These are phyloP conservation scores for Agrochola lota DNA, from an alignment of 2,888 invertebrate genomes.

Conservation along the genomic window DNA sequence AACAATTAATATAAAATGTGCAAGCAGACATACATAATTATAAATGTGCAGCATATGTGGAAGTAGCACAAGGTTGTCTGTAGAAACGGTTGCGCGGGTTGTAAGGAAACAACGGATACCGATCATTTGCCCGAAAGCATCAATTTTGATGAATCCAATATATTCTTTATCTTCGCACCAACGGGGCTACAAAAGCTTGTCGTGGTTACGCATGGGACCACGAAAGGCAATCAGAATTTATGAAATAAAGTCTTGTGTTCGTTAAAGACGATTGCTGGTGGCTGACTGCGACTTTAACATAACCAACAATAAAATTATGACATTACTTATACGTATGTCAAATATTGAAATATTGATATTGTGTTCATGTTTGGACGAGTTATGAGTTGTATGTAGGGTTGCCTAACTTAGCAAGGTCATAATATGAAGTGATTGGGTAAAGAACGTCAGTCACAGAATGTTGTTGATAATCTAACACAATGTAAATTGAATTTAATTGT, in stretches of 20 bases:
- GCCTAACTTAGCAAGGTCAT: constrained; percentile 82
- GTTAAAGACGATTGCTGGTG: background rate
- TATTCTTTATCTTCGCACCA: background rate
- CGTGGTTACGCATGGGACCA: background rate
- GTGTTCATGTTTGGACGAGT: constrained; percentile 62
- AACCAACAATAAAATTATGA: constrained; percentile 15
- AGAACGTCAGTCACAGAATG: constrained; percentile 70
- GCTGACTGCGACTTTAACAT: background rate
- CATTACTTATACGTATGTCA: constrained; percentile 32
- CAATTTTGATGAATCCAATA: constrained; percentile 50
- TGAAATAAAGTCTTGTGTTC: background rate
- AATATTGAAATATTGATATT: constrained; percentile 62
- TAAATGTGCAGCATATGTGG: constrained; percentile 77
- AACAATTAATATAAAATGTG: constrained; percentile 66
- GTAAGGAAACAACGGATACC: constrained; percentile 78
- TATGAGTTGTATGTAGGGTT: constrained; percentile 73
- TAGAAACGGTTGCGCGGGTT: constrained; percentile 77
- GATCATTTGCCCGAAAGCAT: constrained; percentile 74
- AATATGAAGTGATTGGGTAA: constrained; percentile 76
- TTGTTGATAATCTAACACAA: constrained; percentile 76
- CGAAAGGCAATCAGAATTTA: constrained; percentile 3
- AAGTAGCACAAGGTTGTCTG: constrained; percentile 85
- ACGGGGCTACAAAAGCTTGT: background rate
- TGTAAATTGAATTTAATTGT: constrained; percentile 64
- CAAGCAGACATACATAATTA: constrained; percentile 71